phyloP scores from a whole-genome alignment of 2,113 vertebrate genomes.

The Papio anubis region DNA sequence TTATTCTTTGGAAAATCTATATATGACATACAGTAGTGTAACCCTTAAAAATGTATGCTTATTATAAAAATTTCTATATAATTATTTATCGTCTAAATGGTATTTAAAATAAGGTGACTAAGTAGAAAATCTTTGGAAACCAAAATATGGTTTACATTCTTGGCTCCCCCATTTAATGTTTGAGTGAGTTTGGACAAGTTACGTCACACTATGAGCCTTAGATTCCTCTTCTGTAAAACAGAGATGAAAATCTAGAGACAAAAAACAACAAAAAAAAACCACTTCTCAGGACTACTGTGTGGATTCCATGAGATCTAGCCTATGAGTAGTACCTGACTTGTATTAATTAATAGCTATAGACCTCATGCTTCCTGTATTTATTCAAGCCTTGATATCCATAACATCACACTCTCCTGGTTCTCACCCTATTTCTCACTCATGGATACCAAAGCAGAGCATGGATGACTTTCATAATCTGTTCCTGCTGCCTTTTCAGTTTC shows the following conservation, averaged over 20 bases:
- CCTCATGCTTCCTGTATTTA: not conserved
- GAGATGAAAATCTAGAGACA: not conserved
- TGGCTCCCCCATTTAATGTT: not conserved
- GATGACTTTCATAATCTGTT: not conserved
- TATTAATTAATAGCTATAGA: not conserved
- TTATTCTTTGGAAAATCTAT: not conserved
- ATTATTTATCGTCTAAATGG: not conserved
- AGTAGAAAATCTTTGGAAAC: not conserved
- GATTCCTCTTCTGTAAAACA: not conserved
- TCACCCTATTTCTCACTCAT: not conserved
- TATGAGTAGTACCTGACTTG: not conserved
- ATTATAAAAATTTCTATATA: not conserved
- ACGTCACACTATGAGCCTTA: not conserved
- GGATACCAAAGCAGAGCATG: not conserved
- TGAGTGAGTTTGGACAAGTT: not conserved
- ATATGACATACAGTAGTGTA: not conserved
- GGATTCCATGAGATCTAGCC: not conserved
- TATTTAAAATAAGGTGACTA: not conserved
- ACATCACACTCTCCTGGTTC: not conserved
- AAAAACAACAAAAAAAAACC: not conserved
- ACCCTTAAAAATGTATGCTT: not conserved
- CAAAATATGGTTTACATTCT: not conserved
- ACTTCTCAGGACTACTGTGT: not conserved
- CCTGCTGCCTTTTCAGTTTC: not conserved
- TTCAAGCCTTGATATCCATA: not conserved